Conservation (phyloP, 2,113 vertebrate species). For the Seriola rivoliana region DNA sequence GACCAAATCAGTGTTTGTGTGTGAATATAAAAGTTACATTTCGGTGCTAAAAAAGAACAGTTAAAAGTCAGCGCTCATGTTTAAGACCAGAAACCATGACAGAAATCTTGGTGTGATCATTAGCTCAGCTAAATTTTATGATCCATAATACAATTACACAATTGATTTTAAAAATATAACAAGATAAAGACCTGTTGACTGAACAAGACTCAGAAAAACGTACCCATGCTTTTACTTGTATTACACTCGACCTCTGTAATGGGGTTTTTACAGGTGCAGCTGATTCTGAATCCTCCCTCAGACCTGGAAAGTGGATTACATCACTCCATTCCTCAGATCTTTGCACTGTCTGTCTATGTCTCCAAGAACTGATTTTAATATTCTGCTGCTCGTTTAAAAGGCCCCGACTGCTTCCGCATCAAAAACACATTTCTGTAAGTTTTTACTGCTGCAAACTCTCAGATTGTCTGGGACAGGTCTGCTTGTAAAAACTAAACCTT, state of each 20-base stretch:
- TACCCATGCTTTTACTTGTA: background rate
- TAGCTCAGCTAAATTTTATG: too few relatives aligned
- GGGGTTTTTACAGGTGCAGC: background rate
- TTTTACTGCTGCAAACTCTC: too few relatives aligned
- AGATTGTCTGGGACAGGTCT: background rate
- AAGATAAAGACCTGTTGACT: background rate
- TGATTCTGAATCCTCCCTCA: background rate
- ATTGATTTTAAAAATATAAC: too few relatives aligned
- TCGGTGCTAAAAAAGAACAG: too few relatives aligned
- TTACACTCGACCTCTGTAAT: background rate
- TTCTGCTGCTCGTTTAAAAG: background rate
- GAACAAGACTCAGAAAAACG: background rate
- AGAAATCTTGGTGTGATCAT: too few relatives aligned
- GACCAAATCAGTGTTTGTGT: too few relatives aligned
- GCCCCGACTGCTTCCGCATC: too few relatives aligned
- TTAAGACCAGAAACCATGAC: too few relatives aligned
- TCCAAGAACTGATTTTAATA: background rate
- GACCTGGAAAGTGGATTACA: background rate
- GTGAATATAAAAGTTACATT: too few relatives aligned
- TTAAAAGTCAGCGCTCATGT: too few relatives aligned
- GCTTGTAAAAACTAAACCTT: background rate
- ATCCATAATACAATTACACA: too few relatives aligned
- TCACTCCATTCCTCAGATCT: background rate
- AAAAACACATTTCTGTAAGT: background rate
- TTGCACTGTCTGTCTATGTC: background rate